Base-by-base conservation (phyloP, 2,888 invertebrate genomes). In the Fabriciana adippe region DNA sequence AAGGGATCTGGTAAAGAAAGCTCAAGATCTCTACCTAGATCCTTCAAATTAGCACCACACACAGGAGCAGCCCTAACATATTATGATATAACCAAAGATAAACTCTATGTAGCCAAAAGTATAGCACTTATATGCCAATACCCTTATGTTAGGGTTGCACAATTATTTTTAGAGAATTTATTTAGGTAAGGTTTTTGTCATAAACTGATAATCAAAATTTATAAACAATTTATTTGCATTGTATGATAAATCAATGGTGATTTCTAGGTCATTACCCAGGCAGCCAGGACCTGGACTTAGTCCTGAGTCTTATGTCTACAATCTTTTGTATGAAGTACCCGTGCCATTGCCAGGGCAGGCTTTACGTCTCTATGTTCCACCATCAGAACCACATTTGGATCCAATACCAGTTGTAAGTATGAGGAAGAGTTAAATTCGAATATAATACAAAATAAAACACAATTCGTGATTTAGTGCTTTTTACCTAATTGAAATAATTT, bases 301-400 rank as follows among this genome's bases (percentile, higher is more conserved):
- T 77, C 93, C 99, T 67, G 99, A 99, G 91, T 97, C 97, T 70
- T 98, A 97, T 90, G 97, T 99, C 13, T 99, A 98, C 90, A 99
- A 99, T 92, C 94, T 99, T 74, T 93, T 99, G 62, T 98, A 98
- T 90, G 98, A 99, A 93, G 97, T 99, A 67, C 96, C 96, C 80
- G 94, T 98, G 77, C 99, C 99, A 54, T 94, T 96, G 66, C 95
- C 97, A 1, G 99, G 99, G 15, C 96, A 97, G 84, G 97, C 98
- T 71, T 93, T 99, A 90, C 92, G 95, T 80, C 91, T 97, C 78
- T 95, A 95, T 87, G 93, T 96, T 79, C 96, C 96, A 63, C 95
- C 96, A 41, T 87, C 94, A 53, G 95, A 96, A 85, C 95, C 95
- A 69, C 94, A 95, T 80, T 90, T 95, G 75, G 94, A 95, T 66